Percentiles rank a stretch among this genome's conserved stretches.
Evolutionary conservation across 2,888 invertebrate species (phyloP).

Genomic region (Tinea semifulvella): DNA sequence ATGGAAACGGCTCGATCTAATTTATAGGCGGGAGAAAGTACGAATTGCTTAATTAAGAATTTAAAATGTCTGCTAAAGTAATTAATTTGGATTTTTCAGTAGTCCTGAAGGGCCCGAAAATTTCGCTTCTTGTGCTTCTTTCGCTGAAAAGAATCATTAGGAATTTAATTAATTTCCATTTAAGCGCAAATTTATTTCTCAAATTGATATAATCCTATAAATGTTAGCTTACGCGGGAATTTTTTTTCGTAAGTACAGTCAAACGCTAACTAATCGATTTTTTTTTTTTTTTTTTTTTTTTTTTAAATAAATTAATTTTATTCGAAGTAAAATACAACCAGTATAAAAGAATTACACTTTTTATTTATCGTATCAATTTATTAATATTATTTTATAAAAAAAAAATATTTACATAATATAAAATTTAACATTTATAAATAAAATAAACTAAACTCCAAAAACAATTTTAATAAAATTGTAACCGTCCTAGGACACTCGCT

Average conservation of each 20-base stretch:
- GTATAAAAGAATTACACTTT: too few species aligned
- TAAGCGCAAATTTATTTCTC: constrained; percentile 1
- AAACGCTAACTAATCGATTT: too few species aligned
- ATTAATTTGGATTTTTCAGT: constrained; percentile 50
- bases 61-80: constrained; percentile 61
- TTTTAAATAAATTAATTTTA: too few species aligned
- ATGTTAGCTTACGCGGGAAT: not conserved
- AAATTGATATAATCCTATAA: constrained; percentile 1
- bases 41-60: constrained; percentile 67
- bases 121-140: constrained; percentile 13
- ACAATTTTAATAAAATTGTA: too few species aligned
- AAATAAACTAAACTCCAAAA: constrained; percentile 2
- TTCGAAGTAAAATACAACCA: too few species aligned
- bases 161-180: constrained; percentile 13
- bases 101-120: constrained; percentile 18
- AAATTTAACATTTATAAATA: constrained; percentile 2
- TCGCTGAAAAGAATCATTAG: constrained; percentile 4
- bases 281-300: too few species aligned
- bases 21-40: constrained; percentile 66
- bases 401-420: too few species aligned
- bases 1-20: constrained; percentile 68
- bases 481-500: too few species aligned
- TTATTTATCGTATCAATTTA: too few species aligned
- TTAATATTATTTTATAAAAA: too few species aligned
- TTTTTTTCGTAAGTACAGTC: not conserved